These are phyloP conservation scores for Zoanthus sociatus DNA, from an alignment of 92 coral and sea anemone species.

Conservation along the genomic window DNA sequence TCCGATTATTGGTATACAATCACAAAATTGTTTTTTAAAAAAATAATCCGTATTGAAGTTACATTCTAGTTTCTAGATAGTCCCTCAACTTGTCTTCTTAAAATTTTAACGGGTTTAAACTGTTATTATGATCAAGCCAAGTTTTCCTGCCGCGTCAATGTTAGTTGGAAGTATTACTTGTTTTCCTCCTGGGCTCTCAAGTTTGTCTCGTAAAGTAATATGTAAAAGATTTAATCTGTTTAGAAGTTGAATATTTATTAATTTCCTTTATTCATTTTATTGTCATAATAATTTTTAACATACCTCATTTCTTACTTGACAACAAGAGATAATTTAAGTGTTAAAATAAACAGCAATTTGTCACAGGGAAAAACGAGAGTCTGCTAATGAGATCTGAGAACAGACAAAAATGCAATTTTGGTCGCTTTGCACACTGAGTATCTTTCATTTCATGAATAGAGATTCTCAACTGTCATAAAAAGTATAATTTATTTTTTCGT, in stretches of 20 bases:
- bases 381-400: not conserved
- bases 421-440: not conserved
- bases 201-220: not conserved
- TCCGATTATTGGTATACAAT: not conserved
- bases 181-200: not conserved
- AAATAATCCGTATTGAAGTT: not conserved
- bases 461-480: conserved; percentile 13
- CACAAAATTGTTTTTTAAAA: not conserved
- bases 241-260: conserved; percentile 25
- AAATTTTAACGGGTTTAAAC: not conserved
- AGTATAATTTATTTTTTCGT: conserved; percentile 4
- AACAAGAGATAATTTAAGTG: not conserved
- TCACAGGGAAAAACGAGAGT: not conserved
- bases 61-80: not conserved
- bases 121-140: not conserved
- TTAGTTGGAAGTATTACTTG: not conserved
- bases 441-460: conserved; percentile 1
- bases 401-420: not conserved
- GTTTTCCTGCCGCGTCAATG: not conserved
- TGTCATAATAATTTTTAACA: not conserved
- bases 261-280: not conserved
- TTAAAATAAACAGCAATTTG: not conserved
- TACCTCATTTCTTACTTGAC: not conserved
- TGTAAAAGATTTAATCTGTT: not conserved
- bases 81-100: not conserved